Base-by-base conservation (phyloP, 2,888 invertebrate species). In the Scelioninae gen. 1 region DNA sequence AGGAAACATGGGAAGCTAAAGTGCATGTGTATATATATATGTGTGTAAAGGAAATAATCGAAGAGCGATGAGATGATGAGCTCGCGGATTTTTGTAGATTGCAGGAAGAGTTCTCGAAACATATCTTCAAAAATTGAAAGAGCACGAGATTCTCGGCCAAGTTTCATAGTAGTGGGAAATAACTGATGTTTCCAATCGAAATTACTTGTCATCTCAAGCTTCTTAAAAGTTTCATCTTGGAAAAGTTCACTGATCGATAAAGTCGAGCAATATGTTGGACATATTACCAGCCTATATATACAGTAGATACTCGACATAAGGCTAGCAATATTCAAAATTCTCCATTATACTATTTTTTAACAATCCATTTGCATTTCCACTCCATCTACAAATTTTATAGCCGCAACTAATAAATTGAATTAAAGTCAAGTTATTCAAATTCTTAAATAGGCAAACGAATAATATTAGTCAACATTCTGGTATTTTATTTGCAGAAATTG, bases 171-270 rank as follows among this genome's bases (percentile, higher is more conserved):
- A 71, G 78, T 78, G 78, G 63, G 78, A 78, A 78, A 71, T 78
- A 78, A 78, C 78, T 71, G 71, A 71, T 78, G 78, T 71, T 78
- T 63, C 65, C 78, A 71, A 78, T 71, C 78, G 78, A 62, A 78
- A 78, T 78, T 71, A 78, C 71, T 78, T 71, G 78, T 71, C 78
- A 78, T 71, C 58, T 58, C 56, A 34, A 71, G 78, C 71, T 78
- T 62, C 71, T 69, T 71, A 63, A 69, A 77, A 77, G 69, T 77
- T 77, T 69, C 53, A 68, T 76, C 76, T 68, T 45, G 45, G 31
- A 49, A 69, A 77, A 77, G 77, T 77, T 77, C 63, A 38, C 53
- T 62, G 68, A 55, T 69, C 77, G 63, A 69, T 69, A 69, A 69
- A 69, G 69, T 77, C 62, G 62, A 77, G 32, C 56, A 60, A 43